phyloP scores from a whole-genome alignment of 1,140 invertebrate species.

The Himalopsyche phryganea region DNA sequence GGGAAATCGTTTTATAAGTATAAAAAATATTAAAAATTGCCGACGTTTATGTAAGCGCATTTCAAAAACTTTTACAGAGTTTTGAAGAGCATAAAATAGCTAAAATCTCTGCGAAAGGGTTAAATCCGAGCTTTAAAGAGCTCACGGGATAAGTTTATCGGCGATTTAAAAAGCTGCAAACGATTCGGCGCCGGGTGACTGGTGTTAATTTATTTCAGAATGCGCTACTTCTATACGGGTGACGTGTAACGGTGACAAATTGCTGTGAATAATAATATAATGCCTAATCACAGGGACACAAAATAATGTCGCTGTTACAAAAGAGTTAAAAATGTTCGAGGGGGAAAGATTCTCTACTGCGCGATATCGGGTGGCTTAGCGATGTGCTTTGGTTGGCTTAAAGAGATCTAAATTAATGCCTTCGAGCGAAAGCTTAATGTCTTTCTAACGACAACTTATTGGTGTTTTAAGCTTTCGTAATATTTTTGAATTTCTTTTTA shows the following conservation, averaged over 20 bases:
- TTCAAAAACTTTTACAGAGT: background rate
- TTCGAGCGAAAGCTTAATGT: no score
- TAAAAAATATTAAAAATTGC: no score
- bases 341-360: background rate
- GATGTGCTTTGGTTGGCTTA: background rate
- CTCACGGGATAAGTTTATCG: background rate
- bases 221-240: constrained; percentile 2
- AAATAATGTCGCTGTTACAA: constrained; percentile 8
- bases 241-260: constrained; percentile 24
- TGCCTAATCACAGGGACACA: constrained; percentile 29
- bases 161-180: constrained; percentile 9
- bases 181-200: constrained; percentile 6
- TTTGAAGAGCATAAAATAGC: constrained; percentile 1
- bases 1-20: no score
- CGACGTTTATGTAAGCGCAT: background rate
- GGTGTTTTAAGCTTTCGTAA: no score
- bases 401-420: no score
- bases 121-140: background rate
- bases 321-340: constrained; percentile 16
- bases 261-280: constrained; percentile 24
- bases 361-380: constrained; percentile 3
- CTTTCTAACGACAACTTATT: no score
- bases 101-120: background rate
- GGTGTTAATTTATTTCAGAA: constrained; percentile 31
- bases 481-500: no score